phyloP scores from a whole-genome alignment of 2,797 vertebrate genomes.

The Aldrovandia affinis region DNA sequence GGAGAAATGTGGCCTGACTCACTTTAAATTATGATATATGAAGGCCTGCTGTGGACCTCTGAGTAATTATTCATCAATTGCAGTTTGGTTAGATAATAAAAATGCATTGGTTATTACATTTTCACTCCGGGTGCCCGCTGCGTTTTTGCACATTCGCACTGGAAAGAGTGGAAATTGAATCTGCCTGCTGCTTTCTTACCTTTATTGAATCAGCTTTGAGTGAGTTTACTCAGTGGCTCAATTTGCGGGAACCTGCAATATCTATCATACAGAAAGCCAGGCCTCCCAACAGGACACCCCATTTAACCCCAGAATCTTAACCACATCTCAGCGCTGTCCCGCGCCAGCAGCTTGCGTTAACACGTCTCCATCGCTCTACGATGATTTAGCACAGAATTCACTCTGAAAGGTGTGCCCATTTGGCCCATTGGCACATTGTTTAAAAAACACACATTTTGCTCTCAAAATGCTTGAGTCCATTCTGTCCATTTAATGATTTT shows the following conservation, averaged over 20 bases:
- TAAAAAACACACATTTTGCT: too few relatives aligned
- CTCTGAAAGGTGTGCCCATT: not conserved
- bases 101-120: slow-evolving; percentile 32
- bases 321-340: not conserved
- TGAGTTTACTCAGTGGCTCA: slow-evolving; percentile 15
- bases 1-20: not conserved
- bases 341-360: not conserved
- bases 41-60: slow-evolving; percentile 5
- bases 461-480: too few relatives aligned
- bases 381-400: not conserved
- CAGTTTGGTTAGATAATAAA: slow-evolving; percentile 35
- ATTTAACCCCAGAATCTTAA: not conserved
- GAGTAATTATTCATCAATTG: slow-evolving; percentile 31
- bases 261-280: slow-evolving; percentile 25
- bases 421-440: not conserved
- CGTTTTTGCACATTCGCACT: slow-evolving; percentile 19
- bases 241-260: slow-evolving; percentile 4
- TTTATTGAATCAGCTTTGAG: slow-evolving; percentile 31
- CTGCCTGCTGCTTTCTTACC: slow-evolving; percentile 25
- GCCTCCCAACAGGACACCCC: not conserved
- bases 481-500: too few relatives aligned
- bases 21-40: slow-evolving; percentile 35
- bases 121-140: slow-evolving; percentile 18
- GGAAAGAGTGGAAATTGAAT: slow-evolving; percentile 30
- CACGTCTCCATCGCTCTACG: not conserved